Percentiles rank a stretch among this genome's conserved stretches.
Evolutionary conservation across 92 coral and sea anemone species (phyloP).

Genomic region (Epizoanthus scotinus): DNA sequence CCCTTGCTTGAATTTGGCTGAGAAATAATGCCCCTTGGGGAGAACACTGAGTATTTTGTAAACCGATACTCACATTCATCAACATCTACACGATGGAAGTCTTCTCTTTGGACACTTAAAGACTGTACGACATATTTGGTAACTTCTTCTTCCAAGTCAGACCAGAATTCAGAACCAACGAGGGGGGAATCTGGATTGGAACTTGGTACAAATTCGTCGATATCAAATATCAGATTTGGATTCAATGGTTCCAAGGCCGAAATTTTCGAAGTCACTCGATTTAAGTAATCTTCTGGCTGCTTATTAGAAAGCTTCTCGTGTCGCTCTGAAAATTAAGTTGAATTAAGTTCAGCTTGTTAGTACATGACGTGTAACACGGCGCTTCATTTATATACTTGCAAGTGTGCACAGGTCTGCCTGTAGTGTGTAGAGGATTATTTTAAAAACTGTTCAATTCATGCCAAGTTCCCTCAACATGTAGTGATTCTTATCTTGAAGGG

Average conservation of each 20-base stretch:
- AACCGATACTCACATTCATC: slow-evolving; percentile 9
- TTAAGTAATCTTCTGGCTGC: slow-evolving; percentile 63
- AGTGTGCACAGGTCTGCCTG: too few relatives aligned
- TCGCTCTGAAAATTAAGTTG: slow-evolving; percentile 37
- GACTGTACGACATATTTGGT: slow-evolving; percentile 69
- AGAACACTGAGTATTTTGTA: too few relatives aligned
- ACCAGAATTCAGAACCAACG: slow-evolving; percentile 74
- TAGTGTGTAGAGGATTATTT: too few relatives aligned
- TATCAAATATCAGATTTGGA: slow-evolving; percentile 34
- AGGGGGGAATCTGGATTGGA: slow-evolving; percentile 94
- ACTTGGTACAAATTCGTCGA: slow-evolving; percentile 80
- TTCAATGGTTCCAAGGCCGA: slow-evolving; percentile 56
- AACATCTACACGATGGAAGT: slow-evolving; percentile 20
- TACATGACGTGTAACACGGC: background rate
- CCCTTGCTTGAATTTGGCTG: too few relatives aligned
- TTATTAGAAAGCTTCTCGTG: slow-evolving; percentile 53
- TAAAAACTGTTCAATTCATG: too few relatives aligned
- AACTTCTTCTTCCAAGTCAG: slow-evolving; percentile 85
- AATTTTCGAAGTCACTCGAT: slow-evolving; percentile 45
- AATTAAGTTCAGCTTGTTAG: background rate
- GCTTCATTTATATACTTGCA: background rate
- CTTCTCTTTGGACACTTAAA: slow-evolving; percentile 50
- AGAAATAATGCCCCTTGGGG: too few relatives aligned
- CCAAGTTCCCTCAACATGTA: too few relatives aligned
- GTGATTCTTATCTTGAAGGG: too few relatives aligned